Percentiles rank a stretch among this genome's conserved stretches.
Evolutionary conservation across 1,140 invertebrate species (phyloP).

Genomic region (Kradibia gibbosae): DNA sequence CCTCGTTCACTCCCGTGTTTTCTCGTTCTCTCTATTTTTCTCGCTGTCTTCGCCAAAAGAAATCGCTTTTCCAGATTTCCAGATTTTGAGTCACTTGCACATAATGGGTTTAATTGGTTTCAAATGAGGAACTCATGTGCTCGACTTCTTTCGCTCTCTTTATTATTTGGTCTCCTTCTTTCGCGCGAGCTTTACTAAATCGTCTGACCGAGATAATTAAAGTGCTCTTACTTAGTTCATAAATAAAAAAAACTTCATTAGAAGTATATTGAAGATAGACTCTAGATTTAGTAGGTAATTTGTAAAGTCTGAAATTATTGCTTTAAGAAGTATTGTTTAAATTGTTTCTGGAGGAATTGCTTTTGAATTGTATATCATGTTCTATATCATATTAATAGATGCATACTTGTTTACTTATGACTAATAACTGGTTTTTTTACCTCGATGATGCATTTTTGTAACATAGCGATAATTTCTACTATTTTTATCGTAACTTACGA

Average conservation of each 20-base stretch:
- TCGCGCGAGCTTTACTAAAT: background rate
- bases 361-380: too few species aligned
- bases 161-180: background rate
- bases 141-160: background rate
- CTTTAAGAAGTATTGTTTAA: too few species aligned
- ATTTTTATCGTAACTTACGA: constrained; percentile 20
- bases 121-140: background rate
- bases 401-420: too few species aligned
- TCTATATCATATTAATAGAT: too few species aligned
- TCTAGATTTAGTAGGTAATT: too few species aligned
- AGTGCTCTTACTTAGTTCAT: too few species aligned
- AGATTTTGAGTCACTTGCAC: background rate
- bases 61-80: background rate
- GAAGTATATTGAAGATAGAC: too few species aligned
- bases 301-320: too few species aligned
- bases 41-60: background rate
- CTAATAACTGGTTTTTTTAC: too few species aligned
- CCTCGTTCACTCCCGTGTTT: background rate
- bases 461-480: constrained; percentile 9
- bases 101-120: background rate
- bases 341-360: too few species aligned
- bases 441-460: too few species aligned
- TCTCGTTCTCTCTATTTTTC: background rate
- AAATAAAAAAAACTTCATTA: too few species aligned
- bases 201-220: constrained; percentile 30